phyloP scores from a whole-genome alignment of 2,113 vertebrate genomes.

The Anguilla rostrata region DNA sequence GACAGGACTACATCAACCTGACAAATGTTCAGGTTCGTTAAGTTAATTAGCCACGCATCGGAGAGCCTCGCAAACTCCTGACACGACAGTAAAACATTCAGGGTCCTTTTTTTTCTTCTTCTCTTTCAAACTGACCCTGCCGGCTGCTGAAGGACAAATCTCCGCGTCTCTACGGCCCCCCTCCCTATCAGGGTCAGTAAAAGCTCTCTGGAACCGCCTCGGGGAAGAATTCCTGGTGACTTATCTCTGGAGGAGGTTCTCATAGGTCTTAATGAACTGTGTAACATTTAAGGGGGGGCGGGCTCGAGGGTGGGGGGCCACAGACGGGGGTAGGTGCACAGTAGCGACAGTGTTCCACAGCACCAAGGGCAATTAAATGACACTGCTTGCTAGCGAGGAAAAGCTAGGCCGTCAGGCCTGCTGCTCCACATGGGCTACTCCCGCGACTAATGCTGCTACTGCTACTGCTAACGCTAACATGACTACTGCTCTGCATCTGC shows the following conservation, averaged over 20 bases:
- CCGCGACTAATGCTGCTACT: too few species aligned
- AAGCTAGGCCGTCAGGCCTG: background rate
- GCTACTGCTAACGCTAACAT: too few species aligned
- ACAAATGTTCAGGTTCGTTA: constrained; percentile 29
- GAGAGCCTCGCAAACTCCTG: constrained; percentile 23
- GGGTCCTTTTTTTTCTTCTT: background rate
- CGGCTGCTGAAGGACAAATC: constrained; percentile 35
- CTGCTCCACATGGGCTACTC: background rate
- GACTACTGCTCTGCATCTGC: too few species aligned
- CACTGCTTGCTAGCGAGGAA: background rate
- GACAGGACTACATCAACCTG: background rate
- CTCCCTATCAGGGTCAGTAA: constrained; percentile 39
- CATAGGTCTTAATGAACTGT: constrained; percentile 27
- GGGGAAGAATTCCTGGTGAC: constrained; percentile 33
- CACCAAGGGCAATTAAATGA: constrained; percentile 11
- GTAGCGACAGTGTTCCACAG: constrained; percentile 1
- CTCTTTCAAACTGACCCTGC: constrained; percentile 21
- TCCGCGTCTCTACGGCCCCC: constrained; percentile 27
- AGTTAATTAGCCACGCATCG: constrained; percentile 23
- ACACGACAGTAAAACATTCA: constrained; percentile 31
- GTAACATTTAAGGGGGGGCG: background rate
- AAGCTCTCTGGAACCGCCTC: constrained; percentile 37
- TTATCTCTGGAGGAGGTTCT: constrained; percentile 36
- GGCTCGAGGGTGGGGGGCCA: background rate
- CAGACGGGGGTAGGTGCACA: background rate